Evolutionary conservation across 2,888 invertebrate species (phyloP).

Genomic region (Cepaea hortensis): DNA sequence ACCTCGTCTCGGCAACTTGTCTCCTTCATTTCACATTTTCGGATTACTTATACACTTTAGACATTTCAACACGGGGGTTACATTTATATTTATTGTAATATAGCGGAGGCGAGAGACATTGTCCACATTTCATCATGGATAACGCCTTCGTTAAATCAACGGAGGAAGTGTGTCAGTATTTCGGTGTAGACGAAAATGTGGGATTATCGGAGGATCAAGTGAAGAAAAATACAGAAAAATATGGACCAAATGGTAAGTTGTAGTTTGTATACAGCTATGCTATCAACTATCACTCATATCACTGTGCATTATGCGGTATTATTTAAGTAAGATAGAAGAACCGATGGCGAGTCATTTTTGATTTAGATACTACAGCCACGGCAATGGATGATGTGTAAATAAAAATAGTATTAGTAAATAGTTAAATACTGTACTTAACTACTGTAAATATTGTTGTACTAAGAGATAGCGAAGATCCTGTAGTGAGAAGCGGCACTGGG

Average conservation of each 20-base stretch:
- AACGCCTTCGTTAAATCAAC: slow-evolving; percentile 72
- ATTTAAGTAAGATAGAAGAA: no score
- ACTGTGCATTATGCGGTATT: no score
- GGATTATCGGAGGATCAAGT: slow-evolving; percentile 95
- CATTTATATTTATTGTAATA: slow-evolving; percentile 2
- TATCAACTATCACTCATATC: neutral
- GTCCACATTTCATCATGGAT: slow-evolving; percentile 66
- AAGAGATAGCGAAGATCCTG: no score
- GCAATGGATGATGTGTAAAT: no score
- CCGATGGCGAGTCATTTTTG: no score
- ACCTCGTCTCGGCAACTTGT: slow-evolving; percentile 19
- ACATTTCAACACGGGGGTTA: slow-evolving; percentile 26
- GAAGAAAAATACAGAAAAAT: slow-evolving; percentile 96
- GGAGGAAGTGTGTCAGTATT: slow-evolving; percentile 90
- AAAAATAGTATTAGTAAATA: no score
- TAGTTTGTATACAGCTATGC: neutral
- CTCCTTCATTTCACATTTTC: slow-evolving; percentile 37
- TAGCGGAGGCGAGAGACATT: neutral
- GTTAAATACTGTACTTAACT: no score
- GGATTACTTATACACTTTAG: slow-evolving; percentile 34
- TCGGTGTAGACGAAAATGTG: slow-evolving; percentile 89
- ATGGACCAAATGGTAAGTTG: slow-evolving; percentile 96
- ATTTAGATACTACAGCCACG: no score
- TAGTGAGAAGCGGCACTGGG: no score
- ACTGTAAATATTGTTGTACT: no score